Evolutionary conservation across 2,113 vertebrate genomes (phyloP), one percentile per base, ranked within the genome.

Genomic region (Motacilla alba): DNA sequence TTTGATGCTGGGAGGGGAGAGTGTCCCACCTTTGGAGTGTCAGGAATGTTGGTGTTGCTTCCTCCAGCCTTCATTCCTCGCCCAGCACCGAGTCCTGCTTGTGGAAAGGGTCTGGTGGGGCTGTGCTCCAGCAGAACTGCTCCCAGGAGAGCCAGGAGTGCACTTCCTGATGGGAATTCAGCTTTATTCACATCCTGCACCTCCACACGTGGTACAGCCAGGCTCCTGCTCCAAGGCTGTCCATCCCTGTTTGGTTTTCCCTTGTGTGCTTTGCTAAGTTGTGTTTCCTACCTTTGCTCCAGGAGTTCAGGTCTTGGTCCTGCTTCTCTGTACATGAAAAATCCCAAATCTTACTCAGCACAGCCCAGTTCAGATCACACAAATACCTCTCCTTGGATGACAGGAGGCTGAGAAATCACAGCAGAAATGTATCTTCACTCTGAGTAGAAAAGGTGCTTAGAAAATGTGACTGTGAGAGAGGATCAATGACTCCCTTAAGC

Each of bases 181-280:
- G 55, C 33, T 84, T 58, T 49, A 35, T 58, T 60, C 66, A 3
- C 49, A 21, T 28, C 60, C 46, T 59, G 35, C 69, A 37, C 44
- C 44, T 55, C 41, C 50, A 52, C 4, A 24, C 5, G 11, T 1
- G 41, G 12, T 11, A 9, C 21, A 7, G 0, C 21, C 62, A 9
- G 20, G 20, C 82, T 72, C 0, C n/a, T 85, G 83, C 64, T 39
- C 44, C 60, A 9, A 22, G 62, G 66, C 67, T 90, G 24, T 31
- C 66, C 35, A 30, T 35, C 16, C 20, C 7, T 3, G 2, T 41
- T 72, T 58, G 52, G 1, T 84, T 96, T 53, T 24, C 60, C 50
- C 62, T 53, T 21, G 18, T 31, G 69, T 39, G 47, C 18, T 5
- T 81, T 70, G 23, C 1, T 52, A 14, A 39, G 26, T 37, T 78